Percentiles rank a stretch among this genome's conserved stretches.
phyloP scores from a whole-genome alignment of 2,888 invertebrate genomes.

The Elegia similella region DNA sequence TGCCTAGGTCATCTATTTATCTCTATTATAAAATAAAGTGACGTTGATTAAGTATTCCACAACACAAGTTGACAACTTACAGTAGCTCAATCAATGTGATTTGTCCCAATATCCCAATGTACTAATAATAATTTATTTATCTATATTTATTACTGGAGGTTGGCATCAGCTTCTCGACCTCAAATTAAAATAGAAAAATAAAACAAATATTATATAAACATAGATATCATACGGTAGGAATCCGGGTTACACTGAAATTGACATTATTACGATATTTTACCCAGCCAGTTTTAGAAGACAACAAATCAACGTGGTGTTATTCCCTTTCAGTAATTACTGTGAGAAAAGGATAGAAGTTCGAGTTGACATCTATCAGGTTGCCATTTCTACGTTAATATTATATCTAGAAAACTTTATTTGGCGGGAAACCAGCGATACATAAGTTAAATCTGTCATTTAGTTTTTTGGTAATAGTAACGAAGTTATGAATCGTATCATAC shows the following conservation, averaged over 20 bases:
- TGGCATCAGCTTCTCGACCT: too few species aligned
- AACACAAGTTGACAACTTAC: too few species aligned
- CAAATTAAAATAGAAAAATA: too few species aligned
- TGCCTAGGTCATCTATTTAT: too few species aligned
- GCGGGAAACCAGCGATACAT: constrained; percentile 1
- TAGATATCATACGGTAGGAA: background rate
- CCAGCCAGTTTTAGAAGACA: constrained; percentile 52
- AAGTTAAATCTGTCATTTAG: background rate
- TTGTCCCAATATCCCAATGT: too few species aligned
- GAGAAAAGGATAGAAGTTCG: background rate
- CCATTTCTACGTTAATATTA: constrained; percentile 2
- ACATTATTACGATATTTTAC: constrained; percentile 43
- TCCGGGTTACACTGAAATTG: constrained; percentile 46
- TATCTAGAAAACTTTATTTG: background rate
- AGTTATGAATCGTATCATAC: too few species aligned
- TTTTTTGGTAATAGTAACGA: background rate
- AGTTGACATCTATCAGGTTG: background rate
- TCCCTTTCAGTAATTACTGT: background rate
- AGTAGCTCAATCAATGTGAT: too few species aligned
- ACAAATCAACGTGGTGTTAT: constrained; percentile 22
- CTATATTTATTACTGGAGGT: too few species aligned
- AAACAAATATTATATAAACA: background rate
- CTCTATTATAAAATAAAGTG: too few species aligned
- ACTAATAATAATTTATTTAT: too few species aligned
- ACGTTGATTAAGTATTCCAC: too few species aligned